Conservation (phyloP, 2,113 vertebrate genomes). For the Perccottus glenii region DNA sequence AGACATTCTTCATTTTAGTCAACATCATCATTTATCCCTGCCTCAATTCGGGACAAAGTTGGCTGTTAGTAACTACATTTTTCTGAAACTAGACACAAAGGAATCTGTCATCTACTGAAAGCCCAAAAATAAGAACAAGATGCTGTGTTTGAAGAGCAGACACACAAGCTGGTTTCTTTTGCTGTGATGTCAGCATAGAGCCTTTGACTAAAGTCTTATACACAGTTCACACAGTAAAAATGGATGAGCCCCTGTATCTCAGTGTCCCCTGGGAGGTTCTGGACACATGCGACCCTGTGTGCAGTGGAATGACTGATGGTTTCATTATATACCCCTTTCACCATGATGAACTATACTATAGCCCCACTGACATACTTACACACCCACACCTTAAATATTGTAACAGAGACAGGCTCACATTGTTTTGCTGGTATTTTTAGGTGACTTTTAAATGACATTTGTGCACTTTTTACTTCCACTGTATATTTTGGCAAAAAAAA, state of each 20-base stretch:
- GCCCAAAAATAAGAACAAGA: background rate
- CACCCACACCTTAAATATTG: slow-evolving; percentile 4
- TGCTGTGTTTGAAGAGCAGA: background rate
- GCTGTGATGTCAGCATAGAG: background rate
- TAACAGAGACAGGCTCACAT: background rate
- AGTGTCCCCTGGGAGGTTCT: background rate
- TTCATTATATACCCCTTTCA: slow-evolving; percentile 7
- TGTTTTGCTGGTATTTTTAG: background rate
- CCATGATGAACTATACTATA: background rate
- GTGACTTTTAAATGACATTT: no score
- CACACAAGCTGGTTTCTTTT: background rate
- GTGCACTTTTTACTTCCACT: no score
- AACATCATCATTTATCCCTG: background rate
- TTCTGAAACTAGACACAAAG: slow-evolving; percentile 9
- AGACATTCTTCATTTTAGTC: slow-evolving; percentile 6
- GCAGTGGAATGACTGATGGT: slow-evolving; percentile 6
- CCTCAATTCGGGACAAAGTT: no score
- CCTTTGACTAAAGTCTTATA: background rate
- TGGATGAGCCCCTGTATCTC: background rate
- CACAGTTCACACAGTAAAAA: background rate
- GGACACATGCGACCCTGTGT: slow-evolving; percentile 5
- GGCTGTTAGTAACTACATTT: slow-evolving; percentile 3
- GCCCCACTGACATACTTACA: slow-evolving; percentile 2
- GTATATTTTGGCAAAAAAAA: no score
- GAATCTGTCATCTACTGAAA: slow-evolving; percentile 18